phyloP scores from a whole-genome alignment of 2,797 vertebrate genomes.

The Notoglanidium macrostoma region DNA sequence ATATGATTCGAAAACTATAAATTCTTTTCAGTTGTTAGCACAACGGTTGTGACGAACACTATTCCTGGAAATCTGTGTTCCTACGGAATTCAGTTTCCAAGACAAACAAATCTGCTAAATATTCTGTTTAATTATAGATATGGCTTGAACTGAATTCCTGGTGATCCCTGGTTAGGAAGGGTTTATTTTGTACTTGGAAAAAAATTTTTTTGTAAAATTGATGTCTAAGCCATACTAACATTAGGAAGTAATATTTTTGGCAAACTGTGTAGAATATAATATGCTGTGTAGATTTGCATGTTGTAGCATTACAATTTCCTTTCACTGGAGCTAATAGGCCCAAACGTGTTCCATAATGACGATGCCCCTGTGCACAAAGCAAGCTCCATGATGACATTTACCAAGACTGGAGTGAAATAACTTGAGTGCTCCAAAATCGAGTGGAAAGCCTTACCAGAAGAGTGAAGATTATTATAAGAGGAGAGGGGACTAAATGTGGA shows the following conservation, averaged over 20 bases:
- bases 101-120: background rate
- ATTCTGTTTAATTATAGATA: conserved; percentile 4
- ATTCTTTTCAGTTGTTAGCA: background rate
- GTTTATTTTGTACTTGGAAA: background rate
- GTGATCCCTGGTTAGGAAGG: background rate
- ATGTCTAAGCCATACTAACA: background rate
- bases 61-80: background rate
- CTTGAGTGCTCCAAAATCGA: no score
- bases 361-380: no score
- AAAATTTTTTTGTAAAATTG: no score
- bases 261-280: background rate
- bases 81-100: conserved; percentile 1
- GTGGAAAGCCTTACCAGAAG: no score
- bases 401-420: background rate
- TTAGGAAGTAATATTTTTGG: background rate
- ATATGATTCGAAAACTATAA: background rate
- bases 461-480: no score
- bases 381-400: no score
- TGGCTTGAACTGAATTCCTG: background rate
- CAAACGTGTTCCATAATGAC: background rate
- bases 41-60: background rate
- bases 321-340: background rate
- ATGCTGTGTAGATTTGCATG: background rate
- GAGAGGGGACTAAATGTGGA: no score
- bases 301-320: background rate